phyloP scores from a whole-genome alignment of 2,113 vertebrate genomes.

The Plotosus lineatus region DNA sequence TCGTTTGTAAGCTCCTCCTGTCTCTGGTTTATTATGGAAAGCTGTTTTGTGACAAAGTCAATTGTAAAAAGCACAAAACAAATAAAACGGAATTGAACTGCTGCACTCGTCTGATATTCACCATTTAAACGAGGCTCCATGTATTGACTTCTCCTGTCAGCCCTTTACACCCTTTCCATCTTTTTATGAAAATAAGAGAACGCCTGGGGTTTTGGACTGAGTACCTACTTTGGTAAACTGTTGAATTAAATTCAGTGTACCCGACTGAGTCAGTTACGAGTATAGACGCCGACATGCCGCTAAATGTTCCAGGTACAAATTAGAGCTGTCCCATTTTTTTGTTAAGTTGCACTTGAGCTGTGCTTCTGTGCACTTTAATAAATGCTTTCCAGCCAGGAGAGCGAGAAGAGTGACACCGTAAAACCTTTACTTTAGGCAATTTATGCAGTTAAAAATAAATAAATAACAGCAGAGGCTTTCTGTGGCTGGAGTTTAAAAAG shows the following conservation, averaged over 20 bases:
- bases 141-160: conserved; percentile 34
- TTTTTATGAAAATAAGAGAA: background rate
- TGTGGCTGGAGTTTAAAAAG: too few relatives aligned
- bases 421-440: conserved; percentile 9
- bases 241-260: conserved; percentile 44
- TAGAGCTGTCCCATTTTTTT: background rate
- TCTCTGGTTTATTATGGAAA: too few relatives aligned
- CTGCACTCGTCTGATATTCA: conserved; percentile 25
- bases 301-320: conserved; percentile 14
- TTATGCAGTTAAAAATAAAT: conserved; percentile 4
- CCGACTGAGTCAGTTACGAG: conserved; percentile 47
- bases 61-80: too few relatives aligned
- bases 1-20: too few relatives aligned
- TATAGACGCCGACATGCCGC: conserved; percentile 16
- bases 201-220: background rate
- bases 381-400: conserved; percentile 33
- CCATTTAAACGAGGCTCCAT: conserved; percentile 18
- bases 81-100: too few relatives aligned
- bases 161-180: conserved; percentile 26
- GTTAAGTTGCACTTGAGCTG: conserved; percentile 18
- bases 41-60: too few relatives aligned
- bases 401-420: background rate
- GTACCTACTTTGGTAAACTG: conserved; percentile 30
- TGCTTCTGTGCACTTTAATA: conserved; percentile 22
- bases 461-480: too few relatives aligned